phyloP scores from a whole-genome alignment of 2,797 vertebrate species.

The Gorsachius magnificus region DNA sequence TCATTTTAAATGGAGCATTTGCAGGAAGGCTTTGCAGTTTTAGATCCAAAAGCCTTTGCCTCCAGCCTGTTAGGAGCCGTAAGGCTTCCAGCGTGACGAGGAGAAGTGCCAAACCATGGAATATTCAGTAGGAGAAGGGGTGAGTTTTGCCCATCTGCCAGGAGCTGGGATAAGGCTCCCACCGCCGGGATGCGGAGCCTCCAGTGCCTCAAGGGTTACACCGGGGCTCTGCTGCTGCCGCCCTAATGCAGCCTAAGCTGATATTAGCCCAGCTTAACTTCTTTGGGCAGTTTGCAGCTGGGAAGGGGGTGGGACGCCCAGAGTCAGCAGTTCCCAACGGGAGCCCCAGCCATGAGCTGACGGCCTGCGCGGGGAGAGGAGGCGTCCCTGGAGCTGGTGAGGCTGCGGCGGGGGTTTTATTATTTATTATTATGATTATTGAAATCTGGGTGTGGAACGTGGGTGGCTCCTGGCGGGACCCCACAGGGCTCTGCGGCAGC shows the following conservation, averaged over 20 bases:
- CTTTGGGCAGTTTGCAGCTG: slow-evolving; percentile 52
- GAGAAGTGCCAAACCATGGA: not conserved
- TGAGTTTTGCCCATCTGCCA: not conserved
- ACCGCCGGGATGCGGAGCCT: rapidly evolving
- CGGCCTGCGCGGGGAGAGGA: not conserved
- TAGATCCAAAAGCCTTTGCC: not conserved
- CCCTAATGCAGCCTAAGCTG: slow-evolving; percentile 59
- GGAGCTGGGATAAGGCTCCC: not conserved
- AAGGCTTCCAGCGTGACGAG: not conserved
- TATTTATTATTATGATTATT: not conserved
- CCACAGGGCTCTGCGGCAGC: not conserved
- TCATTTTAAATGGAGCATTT: not conserved
- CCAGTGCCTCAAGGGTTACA: slow-evolving; percentile 54
- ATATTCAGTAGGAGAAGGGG: not conserved
- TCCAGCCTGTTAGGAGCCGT: not conserved
- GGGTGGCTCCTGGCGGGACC: not conserved
- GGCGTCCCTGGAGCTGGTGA: too few relatives aligned
- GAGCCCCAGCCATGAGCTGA: slow-evolving; percentile 23
- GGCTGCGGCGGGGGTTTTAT: too few relatives aligned
- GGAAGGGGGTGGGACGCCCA: slow-evolving; percentile 30
- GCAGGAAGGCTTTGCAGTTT: not conserved
- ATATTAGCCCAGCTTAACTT: slow-evolving; percentile 68
- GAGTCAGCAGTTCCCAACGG: slow-evolving; percentile 36
- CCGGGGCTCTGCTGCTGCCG: not conserved
- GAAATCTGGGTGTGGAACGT: not conserved